phyloP scores from a whole-genome alignment of 64 coral and sea anemone species.

The Cladopsammia gracilis region DNA sequence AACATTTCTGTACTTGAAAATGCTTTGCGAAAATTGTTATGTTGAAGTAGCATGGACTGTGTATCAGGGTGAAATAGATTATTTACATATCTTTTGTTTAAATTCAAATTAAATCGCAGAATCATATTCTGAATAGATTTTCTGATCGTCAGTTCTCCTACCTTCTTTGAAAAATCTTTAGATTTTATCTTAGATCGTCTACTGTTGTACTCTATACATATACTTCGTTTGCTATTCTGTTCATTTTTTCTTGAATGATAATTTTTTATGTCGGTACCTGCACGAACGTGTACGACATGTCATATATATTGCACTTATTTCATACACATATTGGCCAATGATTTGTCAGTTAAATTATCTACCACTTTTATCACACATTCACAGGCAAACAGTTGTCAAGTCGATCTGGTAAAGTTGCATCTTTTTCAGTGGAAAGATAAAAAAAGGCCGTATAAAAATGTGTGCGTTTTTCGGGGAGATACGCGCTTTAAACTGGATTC shows the following conservation, averaged over 20 bases:
- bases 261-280: not conserved
- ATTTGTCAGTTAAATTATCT: not conserved
- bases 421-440: too few relatives aligned
- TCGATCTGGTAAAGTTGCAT: too few relatives aligned
- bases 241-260: not conserved
- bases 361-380: too few relatives aligned
- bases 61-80: not conserved
- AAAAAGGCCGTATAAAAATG: too few relatives aligned
- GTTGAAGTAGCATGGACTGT: not conserved
- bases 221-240: too few relatives aligned
- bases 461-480: too few relatives aligned
- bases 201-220: not conserved
- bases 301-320: not conserved
- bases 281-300: not conserved
- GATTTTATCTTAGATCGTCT: too few relatives aligned
- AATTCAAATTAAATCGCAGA: slow-evolving; percentile 11
- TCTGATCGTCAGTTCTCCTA: not conserved
- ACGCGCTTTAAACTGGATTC: too few relatives aligned
- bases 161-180: not conserved
- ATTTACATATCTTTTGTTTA: slow-evolving; percentile 7
- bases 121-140: not conserved
- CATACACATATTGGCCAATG: not conserved
- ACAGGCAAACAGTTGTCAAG: too few relatives aligned
- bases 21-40: not conserved
- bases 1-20: not conserved